Evolutionary conservation across 2,888 invertebrate species (phyloP).

Genomic region (Orchesellides sinensis): DNA sequence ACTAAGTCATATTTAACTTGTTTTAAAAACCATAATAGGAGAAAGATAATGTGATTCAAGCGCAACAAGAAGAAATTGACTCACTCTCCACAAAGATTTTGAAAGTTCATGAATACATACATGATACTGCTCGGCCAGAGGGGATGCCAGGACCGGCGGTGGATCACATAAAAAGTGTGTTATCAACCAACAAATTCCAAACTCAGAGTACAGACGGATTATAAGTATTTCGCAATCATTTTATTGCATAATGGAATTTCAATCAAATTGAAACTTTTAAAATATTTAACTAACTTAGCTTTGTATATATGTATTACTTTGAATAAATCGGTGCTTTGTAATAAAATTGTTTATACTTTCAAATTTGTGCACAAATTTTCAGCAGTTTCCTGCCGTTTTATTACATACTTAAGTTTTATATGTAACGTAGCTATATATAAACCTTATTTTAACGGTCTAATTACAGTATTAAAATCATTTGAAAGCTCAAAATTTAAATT

Average conservation of each 20-base stretch:
- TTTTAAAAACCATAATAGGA: slow-evolving; percentile 75
- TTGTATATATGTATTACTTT: too few species aligned
- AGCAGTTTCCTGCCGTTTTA: too few species aligned
- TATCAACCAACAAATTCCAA: slow-evolving; percentile 32
- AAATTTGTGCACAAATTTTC: too few species aligned
- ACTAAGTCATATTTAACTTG: not conserved
- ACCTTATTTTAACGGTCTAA: too few species aligned
- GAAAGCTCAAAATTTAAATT: too few species aligned
- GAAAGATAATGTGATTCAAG: slow-evolving; percentile 77
- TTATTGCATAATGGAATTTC: too few species aligned
- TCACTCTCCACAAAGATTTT: slow-evolving; percentile 76
- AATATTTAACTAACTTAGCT: not conserved
- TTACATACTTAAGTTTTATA: too few species aligned
- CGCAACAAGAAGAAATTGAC: slow-evolving; percentile 78
- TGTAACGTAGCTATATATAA: too few species aligned
- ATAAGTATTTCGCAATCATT: too few species aligned
- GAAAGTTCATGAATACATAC: slow-evolving; percentile 71
- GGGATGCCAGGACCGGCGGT: slow-evolving; percentile 62
- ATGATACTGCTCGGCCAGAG: slow-evolving; percentile 65
- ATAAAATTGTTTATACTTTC: too few species aligned
- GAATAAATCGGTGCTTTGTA: too few species aligned
- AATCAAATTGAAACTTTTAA: not conserved
- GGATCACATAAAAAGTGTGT: slow-evolving; percentile 65
- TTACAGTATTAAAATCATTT: too few species aligned
- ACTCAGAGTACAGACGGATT: not conserved